Evolutionary conservation across 2,888 invertebrate genomes (phyloP), one percentile per base, ranked within the genome.

Genomic region (Glaucopsyche alexis): DNA sequence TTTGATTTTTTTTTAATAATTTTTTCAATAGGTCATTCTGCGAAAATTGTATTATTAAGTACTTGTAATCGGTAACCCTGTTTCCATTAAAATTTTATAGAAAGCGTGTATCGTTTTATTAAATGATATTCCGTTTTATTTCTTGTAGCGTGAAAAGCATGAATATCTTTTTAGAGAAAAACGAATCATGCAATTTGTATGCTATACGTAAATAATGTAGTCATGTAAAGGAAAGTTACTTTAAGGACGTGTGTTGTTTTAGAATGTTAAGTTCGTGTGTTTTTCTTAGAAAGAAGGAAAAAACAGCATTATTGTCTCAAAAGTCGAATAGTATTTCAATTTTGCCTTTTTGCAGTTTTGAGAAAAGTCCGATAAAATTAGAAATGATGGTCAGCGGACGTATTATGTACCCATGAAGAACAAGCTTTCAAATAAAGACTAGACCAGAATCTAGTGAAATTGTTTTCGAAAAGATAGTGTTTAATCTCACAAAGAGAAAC

Each of bases 401-500:
- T 76, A 79, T 79, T 78, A 79, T 77, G 78, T 75, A 77, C 75
- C 76, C 77, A 76, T 78, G 78, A 79, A 79, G 76, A 75, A 78
- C 77, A 78, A 78, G 75, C 77, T 77, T 77, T 79, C 78, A 78
- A 79, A 79, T 79, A 79, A 78, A 79, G 77, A 77, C 76, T 75
- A 75, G 66, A 69, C 66, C 14, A 16, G 50, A 13, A 66, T 50
- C 64, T 72, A 72, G 72, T 72, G 72, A 52, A 72, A 52, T 72
- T 72, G 50, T 72, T 72, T 72, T 72, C 66, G 65, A 65, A 66
- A 72, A 72, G 66, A 72, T 66, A 67, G 66, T 49, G 72, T 71
- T 52, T 47, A 71, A 71, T 60, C 60, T 60, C 60, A 60, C 60
- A 60, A 60, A 60, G 55, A 55, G 60, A 60, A 60, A 47, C 47